phyloP scores from a whole-genome alignment of 2,888 invertebrate genomes.

The Mythimna lalbum region DNA sequence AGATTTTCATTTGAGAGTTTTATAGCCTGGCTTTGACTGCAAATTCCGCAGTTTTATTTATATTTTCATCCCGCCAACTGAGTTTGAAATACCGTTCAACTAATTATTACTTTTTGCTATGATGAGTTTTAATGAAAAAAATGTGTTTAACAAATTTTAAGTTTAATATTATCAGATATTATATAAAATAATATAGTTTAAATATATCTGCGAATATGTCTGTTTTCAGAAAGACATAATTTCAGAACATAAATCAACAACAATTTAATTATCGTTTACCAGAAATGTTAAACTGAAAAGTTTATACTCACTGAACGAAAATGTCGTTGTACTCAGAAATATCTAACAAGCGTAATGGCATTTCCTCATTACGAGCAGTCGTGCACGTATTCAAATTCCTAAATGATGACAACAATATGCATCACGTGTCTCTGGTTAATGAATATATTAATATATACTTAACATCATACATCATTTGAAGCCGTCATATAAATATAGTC shows the following conservation, averaged over 20 bases:
- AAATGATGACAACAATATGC: slow-evolving; percentile 6
- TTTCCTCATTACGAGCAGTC: slow-evolving; percentile 18
- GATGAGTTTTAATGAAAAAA: background rate
- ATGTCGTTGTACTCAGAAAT: slow-evolving; percentile 15
- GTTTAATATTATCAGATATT: background rate
- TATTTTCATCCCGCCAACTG: slow-evolving; percentile 10
- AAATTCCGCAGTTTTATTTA: slow-evolving; percentile 54
- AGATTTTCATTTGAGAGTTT: slow-evolving; percentile 56
- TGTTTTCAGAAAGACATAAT: background rate
- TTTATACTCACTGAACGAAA: slow-evolving; percentile 14
- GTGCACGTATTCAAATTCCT: slow-evolving; percentile 14
- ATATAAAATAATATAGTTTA: background rate
- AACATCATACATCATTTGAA: background rate
- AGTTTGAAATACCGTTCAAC: slow-evolving; percentile 27
- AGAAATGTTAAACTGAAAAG: background rate
- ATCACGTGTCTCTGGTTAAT: background rate
- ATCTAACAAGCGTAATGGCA: slow-evolving; percentile 9
- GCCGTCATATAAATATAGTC: background rate
- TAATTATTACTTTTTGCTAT: slow-evolving; percentile 23
- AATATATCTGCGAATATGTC: background rate
- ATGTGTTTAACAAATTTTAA: background rate
- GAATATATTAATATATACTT: background rate
- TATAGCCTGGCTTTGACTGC: slow-evolving; percentile 67
- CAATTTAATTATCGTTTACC: background rate
- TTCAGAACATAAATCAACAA: background rate